phyloP scores from a whole-genome alignment of 1,140 invertebrate species.

The Rhizoglyphus robini region DNA sequence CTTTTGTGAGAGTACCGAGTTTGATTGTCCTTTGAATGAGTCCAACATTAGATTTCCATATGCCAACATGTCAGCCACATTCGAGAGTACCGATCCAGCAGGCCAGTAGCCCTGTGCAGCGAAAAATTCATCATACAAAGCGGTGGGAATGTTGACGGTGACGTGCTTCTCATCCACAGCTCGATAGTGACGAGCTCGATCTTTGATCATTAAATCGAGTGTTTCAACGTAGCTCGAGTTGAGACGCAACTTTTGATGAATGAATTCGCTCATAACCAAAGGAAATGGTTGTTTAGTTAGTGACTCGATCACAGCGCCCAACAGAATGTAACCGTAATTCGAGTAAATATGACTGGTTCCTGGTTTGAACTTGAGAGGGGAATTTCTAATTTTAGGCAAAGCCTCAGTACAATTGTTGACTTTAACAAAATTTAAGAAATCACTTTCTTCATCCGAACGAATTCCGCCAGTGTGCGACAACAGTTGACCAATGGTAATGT shows the following conservation, averaged over 20 bases:
- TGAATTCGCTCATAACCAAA: not conserved
- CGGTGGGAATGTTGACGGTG: not conserved
- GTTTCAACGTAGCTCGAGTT: not conserved
- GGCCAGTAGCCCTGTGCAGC: not conserved
- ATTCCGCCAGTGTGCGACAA: not conserved
- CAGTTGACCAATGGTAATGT: not conserved
- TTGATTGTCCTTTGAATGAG: not conserved
- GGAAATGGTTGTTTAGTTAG: slow-evolving; percentile 9
- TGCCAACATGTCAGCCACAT: not conserved
- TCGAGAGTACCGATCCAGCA: not conserved
- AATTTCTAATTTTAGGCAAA: not conserved
- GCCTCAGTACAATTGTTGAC: not conserved
- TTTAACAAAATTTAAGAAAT: not conserved
- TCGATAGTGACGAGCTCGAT: not conserved
- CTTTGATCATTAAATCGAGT: not conserved
- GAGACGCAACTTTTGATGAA: not conserved
- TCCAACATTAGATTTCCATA: not conserved
- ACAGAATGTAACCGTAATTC: slow-evolving; percentile 15
- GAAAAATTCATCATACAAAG: not conserved
- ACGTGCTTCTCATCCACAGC: not conserved
- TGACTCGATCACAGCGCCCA: slow-evolving; percentile 17
- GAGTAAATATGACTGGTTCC: slow-evolving; percentile 17
- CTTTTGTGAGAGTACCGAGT: not conserved
- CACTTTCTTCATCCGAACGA: not conserved
- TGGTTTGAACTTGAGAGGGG: not conserved